Evolutionary conservation across 2,797 vertebrate genomes (phyloP).

Genomic region (Silurus aristotelis): DNA sequence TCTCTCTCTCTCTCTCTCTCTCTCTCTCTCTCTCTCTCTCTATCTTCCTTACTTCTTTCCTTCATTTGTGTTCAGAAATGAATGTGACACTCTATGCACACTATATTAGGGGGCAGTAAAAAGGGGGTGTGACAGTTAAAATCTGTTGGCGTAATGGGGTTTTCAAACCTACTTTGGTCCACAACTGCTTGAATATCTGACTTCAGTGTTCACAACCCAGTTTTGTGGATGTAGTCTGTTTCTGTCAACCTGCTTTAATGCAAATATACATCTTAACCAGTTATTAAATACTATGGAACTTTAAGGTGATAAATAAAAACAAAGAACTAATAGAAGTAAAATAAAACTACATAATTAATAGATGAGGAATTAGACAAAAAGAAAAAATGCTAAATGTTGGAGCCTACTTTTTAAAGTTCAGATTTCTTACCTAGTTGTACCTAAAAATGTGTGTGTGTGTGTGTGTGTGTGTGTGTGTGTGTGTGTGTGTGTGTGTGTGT

Average conservation of each 20-base stretch:
- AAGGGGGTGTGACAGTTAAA: neutral
- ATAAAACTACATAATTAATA: neutral
- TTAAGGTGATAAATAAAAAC: conserved; percentile 2
- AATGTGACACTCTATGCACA: too few relatives aligned
- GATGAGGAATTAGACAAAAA: neutral
- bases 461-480: too few relatives aligned
- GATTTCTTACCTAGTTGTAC: neutral
- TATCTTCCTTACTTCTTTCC: too few relatives aligned
- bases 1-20: neutral
- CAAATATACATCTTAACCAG: neutral
- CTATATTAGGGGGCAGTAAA: neutral
- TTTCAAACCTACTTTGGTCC: neutral
- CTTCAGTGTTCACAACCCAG: neutral
- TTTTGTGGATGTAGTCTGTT: neutral
- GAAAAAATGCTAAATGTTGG: neutral
- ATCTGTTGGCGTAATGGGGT: neutral
- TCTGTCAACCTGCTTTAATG: neutral
- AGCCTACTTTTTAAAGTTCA: neutral
- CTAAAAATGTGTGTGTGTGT: too few relatives aligned
- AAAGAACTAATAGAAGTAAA: neutral
- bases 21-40: neutral
- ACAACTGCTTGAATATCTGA: neutral
- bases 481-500: too few relatives aligned
- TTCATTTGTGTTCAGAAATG: neutral
- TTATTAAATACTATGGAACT: neutral